Percentiles rank a stretch among this genome's conserved stretches.
phyloP scores from a whole-genome alignment of 2,888 invertebrate species.

The Shargacucullia verbasci region DNA sequence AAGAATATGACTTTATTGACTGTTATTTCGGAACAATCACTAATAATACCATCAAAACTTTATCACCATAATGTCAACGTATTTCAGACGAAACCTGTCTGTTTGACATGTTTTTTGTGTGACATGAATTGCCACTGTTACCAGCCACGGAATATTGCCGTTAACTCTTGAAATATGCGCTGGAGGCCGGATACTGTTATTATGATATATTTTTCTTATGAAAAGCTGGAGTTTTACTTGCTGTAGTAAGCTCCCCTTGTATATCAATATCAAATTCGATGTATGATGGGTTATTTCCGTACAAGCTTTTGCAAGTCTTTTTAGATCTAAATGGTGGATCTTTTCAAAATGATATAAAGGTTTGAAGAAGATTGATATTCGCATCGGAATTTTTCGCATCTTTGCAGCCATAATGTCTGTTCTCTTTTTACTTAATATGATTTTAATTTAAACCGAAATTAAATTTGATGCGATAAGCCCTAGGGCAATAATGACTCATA shows the following conservation, averaged over 20 bases:
- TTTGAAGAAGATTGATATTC: conserved; percentile 48
- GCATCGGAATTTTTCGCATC: conserved; percentile 32
- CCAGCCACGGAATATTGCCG: conserved; percentile 33
- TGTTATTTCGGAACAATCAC: conserved; percentile 2
- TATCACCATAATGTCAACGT: not conserved
- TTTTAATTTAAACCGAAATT: conserved; percentile 47
- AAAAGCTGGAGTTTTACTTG: conserved; percentile 25
- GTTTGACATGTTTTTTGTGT: conserved; percentile 24
- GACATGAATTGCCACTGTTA: too few species aligned
- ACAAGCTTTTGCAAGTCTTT: too few species aligned
- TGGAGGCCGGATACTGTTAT: conserved; percentile 35
- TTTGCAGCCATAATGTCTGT: conserved; percentile 18
- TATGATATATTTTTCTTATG: conserved; percentile 40
- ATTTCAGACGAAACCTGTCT: conserved; percentile 26
- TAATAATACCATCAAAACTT: conserved; percentile 6
- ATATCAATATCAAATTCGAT: conserved; percentile 4
- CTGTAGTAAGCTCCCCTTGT: conserved; percentile 7
- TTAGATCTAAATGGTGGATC: too few species aligned
- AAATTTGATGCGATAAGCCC: conserved; percentile 27
- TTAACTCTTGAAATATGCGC: conserved; percentile 41
- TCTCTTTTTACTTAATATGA: conserved; percentile 32
- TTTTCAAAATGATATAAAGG: too few species aligned
- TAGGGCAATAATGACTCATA: conserved; percentile 21
- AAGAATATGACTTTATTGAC: not conserved
- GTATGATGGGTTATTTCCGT: not conserved